Evolutionary conservation across 2,888 invertebrate genomes (phyloP).

Genomic region (Agriopis leucophaearia): DNA sequence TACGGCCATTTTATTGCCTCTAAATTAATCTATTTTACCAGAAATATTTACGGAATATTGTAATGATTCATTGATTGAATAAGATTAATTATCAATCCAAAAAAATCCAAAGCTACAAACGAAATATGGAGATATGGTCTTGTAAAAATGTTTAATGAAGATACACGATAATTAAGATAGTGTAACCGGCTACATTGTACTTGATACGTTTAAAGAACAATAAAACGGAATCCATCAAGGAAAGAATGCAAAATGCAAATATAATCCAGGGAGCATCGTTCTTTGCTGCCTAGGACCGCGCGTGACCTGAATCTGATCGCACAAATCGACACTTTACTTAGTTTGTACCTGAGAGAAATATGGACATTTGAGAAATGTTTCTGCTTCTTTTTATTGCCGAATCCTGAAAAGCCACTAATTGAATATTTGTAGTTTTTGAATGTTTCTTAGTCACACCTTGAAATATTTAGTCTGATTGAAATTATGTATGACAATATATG

Average conservation of each 20-base stretch:
- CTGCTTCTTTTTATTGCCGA: background rate
- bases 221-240: conserved; percentile 29
- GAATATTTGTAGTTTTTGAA: no score
- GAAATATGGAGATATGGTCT: background rate
- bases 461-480: no score
- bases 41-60: no score
- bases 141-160: background rate
- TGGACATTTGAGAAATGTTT: background rate
- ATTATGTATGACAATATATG: no score
- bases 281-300: conserved; percentile 50
- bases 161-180: background rate
- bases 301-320: conserved; percentile 55
- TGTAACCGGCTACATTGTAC: background rate
- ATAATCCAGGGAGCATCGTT: conserved; percentile 55
- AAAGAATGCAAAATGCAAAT: conserved; percentile 51
- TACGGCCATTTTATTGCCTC: no score
- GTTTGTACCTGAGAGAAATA: conserved; percentile 27
- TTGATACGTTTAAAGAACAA: conserved; percentile 8
- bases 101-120: background rate
- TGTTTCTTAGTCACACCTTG: no score
- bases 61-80: no score
- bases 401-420: background rate
- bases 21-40: no score
- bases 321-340: conserved; percentile 47
- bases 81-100: no score